Percentiles rank a stretch among this genome's conserved stretches.
These are phyloP conservation scores for Sebastes hopkinsi DNA, from an alignment of 2,797 vertebrate species.

Conservation along the genomic window DNA sequence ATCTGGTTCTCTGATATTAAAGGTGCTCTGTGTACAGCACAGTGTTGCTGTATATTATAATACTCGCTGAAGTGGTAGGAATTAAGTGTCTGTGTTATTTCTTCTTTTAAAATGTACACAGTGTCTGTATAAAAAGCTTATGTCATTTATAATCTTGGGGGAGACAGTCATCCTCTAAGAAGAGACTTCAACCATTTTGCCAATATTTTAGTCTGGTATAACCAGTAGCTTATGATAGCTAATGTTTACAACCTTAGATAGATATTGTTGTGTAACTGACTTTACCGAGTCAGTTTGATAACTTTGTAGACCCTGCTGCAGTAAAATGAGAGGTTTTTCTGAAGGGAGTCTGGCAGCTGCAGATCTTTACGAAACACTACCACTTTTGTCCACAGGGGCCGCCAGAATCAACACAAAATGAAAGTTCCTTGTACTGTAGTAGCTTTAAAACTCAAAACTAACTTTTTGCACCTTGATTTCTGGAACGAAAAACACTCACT, in stretches of 20 bases:
- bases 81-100: too few relatives aligned
- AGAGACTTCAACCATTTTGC: not conserved
- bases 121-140: too few relatives aligned
- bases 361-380: not conserved
- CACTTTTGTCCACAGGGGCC: too few relatives aligned
- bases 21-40: too few relatives aligned
- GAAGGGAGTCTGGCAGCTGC: not conserved
- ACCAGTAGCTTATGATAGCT: not conserved
- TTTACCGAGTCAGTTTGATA: not conserved
- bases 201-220: not conserved
- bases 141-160: accelerated
- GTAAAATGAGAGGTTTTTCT: not conserved
- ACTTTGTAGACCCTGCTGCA: not conserved
- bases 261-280: not conserved
- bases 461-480: not conserved
- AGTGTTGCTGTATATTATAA: too few relatives aligned
- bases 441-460: not conserved
- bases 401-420: not conserved
- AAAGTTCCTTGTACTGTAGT: not conserved
- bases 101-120: too few relatives aligned
- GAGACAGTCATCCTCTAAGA: not conserved
- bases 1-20: not conserved
- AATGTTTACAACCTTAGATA: not conserved
- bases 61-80: accelerated
- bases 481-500: too few relatives aligned